A percentile compares a stretch with the other conserved stretches of the same genome.
phyloP scores from a whole-genome alignment of 2,888 invertebrate genomes.

The Syrphus vitripennis region DNA sequence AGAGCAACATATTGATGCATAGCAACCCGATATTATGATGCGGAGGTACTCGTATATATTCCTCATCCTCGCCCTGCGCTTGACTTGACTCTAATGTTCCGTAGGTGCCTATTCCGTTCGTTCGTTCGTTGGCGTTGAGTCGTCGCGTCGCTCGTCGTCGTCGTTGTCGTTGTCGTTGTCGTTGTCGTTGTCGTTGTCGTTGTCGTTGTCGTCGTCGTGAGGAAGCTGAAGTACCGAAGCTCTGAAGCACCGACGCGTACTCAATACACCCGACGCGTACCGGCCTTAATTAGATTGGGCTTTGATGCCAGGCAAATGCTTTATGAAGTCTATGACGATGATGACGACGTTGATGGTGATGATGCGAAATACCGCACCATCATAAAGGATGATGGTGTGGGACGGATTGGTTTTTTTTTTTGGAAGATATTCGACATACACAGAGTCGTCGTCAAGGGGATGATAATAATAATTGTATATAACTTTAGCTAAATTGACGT shows the following conservation, averaged over 20 bases:
- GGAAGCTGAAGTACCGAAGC: neutral
- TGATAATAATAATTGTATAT: conserved; percentile 35
- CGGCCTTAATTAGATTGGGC: conserved; percentile 57
- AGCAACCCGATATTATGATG: conserved; percentile 33
- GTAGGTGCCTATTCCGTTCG: neutral
- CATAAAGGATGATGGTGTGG: conserved; percentile 13
- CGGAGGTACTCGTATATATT: neutral
- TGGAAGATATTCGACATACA: conserved; percentile 6
- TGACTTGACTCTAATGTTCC: conserved; percentile 15
- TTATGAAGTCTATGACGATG: conserved; percentile 30
- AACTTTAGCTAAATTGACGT: conserved; percentile 6
- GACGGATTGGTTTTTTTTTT: neutral
- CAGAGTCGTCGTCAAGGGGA: conserved; percentile 26
- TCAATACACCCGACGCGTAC: conserved; percentile 28
- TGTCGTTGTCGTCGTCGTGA: neutral
- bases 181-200: too few species aligned
- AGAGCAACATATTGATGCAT: conserved; percentile 50
- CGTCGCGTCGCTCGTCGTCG: neutral
- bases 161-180: neutral
- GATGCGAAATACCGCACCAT: conserved; percentile 9
- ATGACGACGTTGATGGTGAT: conserved; percentile 5
- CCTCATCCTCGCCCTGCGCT: neutral
- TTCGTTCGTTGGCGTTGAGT: neutral
- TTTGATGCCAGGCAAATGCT: conserved; percentile 51
- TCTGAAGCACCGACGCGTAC: neutral